These are phyloP conservation scores for Ursus arctos DNA, from an alignment of 2,113 vertebrate species.

Conservation along the genomic window DNA sequence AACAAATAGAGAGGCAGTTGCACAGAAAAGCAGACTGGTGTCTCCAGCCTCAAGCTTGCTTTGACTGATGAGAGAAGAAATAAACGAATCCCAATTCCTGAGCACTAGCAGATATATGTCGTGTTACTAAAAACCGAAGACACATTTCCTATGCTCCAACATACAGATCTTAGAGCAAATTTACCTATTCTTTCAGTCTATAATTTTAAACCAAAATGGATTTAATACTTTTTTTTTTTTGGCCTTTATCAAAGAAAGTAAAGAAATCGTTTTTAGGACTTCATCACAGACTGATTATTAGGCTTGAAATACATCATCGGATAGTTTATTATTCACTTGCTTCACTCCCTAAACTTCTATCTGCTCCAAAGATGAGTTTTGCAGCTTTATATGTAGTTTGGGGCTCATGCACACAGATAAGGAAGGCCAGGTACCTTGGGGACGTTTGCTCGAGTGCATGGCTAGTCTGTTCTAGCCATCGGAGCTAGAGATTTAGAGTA, in stretches of 20 bases:
- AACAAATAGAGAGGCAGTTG: not conserved
- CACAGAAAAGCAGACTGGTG: not conserved
- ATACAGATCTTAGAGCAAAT: not conserved
- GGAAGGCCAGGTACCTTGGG: not conserved
- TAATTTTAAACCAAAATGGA: not conserved
- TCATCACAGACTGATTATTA: not conserved
- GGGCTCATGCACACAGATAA: not conserved
- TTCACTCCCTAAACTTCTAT: not conserved
- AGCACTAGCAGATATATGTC: not conserved
- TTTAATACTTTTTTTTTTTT: not conserved
- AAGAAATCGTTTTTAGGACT: not conserved
- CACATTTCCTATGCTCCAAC: not conserved
- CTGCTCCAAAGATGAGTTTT: not conserved
- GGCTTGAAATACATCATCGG: not conserved
- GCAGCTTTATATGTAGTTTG: not conserved
- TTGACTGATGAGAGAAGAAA: not conserved
- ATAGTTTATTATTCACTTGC: not conserved
- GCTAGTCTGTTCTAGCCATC: not conserved
- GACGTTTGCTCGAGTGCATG: not conserved
- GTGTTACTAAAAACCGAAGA: slow-evolving; percentile 1
- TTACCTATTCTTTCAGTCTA: not conserved
- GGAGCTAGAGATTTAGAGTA: not conserved
- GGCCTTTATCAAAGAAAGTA: slow-evolving; percentile 29
- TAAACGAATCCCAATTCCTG: not conserved
- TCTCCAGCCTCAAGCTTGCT: not conserved